Evolutionary conservation across 2,888 invertebrate genomes (phyloP).

Genomic region (Apodemia mormo): DNA sequence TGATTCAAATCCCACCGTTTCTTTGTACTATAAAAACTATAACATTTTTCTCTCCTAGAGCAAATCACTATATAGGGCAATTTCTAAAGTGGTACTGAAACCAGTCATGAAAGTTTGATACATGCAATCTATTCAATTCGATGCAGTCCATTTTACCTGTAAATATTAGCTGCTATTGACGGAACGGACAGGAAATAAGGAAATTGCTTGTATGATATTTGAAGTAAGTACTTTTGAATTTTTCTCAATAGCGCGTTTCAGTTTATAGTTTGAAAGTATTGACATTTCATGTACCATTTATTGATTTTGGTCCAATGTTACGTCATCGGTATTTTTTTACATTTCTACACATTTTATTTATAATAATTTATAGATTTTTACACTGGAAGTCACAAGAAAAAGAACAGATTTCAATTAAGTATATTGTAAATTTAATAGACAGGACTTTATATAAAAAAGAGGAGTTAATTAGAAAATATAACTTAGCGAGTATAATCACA

Average conservation of each 20-base stretch:
- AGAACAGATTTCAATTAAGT: too few relatives aligned
- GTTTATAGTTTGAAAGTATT: too few relatives aligned
- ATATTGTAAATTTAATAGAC: too few relatives aligned
- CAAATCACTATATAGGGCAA: not conserved
- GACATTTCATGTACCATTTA: too few relatives aligned
- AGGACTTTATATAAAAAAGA: too few relatives aligned
- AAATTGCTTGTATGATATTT: not conserved
- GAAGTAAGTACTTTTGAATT: not conserved
- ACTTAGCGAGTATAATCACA: too few relatives aligned
- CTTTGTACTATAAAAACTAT: not conserved
- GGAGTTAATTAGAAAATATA: too few relatives aligned
- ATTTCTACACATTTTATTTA: too few relatives aligned
- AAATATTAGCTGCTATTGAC: constrained; percentile 10
- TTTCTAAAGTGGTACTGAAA: constrained; percentile 9
- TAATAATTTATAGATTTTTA: too few relatives aligned
- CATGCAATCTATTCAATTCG: constrained; percentile 3
- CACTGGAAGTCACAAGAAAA: too few relatives aligned
- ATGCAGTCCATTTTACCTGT: constrained; percentile 8
- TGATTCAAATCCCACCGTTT: not conserved
- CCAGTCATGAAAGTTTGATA: constrained; percentile 8
- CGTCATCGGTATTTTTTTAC: too few relatives aligned
- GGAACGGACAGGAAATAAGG: constrained; percentile 8
- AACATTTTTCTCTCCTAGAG: not conserved
- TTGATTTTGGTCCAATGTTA: too few relatives aligned
- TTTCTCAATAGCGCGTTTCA: not conserved